Evolutionary conservation across 2,888 invertebrate genomes (phyloP).

Genomic region (Dasysyrphus tricinctus): DNA sequence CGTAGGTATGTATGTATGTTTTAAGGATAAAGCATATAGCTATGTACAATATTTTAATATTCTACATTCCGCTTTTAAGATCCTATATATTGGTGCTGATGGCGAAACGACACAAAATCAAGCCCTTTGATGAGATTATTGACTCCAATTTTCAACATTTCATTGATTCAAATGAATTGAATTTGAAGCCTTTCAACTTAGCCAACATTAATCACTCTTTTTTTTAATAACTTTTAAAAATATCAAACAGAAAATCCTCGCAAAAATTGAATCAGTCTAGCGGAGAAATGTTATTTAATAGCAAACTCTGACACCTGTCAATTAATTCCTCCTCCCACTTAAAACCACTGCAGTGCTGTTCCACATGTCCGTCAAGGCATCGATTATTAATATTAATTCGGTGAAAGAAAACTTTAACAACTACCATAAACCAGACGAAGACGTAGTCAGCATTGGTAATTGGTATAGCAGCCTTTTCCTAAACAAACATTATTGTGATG

Average conservation of each 20-base stretch:
- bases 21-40: neutral
- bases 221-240: constrained; percentile 14
- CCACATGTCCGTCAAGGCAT: constrained; percentile 31
- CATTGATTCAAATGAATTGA: constrained; percentile 18
- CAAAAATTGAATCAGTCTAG: constrained; percentile 47
- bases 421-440: neutral
- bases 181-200: neutral
- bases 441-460: neutral
- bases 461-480: constrained; percentile 37
- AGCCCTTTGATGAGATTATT: neutral
- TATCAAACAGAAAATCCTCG: constrained; percentile 26
- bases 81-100: neutral
- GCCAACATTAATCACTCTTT: constrained; percentile 14
- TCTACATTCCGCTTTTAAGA: neutral
- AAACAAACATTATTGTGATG: constrained; percentile 41
- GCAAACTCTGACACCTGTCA: constrained; percentile 64
- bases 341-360: constrained; percentile 5
- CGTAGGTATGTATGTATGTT: neutral
- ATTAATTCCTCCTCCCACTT: constrained; percentile 25
- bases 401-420: constrained; percentile 11
- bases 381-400: neutral
- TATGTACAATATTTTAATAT: neutral
- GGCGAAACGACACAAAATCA: neutral
- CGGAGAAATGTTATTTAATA: constrained; percentile 48
- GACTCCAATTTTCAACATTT: neutral